phyloP scores from a whole-genome alignment of 1,140 invertebrate species.

The Campoletis sonorensis region DNA sequence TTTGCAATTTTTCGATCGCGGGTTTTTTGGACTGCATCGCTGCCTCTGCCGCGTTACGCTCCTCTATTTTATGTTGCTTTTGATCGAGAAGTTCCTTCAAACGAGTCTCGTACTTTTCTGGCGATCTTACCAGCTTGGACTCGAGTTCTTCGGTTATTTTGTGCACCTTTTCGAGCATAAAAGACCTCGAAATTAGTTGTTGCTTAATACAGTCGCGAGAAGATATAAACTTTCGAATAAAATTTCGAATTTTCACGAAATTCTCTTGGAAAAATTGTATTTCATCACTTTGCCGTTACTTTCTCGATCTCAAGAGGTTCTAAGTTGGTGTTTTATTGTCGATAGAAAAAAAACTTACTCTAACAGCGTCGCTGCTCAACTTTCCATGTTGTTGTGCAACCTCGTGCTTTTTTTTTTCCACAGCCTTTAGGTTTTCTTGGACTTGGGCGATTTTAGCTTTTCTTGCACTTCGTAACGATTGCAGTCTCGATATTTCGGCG shows the following conservation, averaged over 20 bases:
- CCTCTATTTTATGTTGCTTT: constrained; percentile 52
- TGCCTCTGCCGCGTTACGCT: constrained; percentile 53
- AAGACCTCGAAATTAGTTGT: too few relatives aligned
- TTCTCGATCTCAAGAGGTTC: neutral
- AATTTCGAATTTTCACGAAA: too few relatives aligned
- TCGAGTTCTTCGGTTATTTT: constrained; percentile 58
- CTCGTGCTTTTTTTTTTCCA: neutral
- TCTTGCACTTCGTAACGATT: constrained; percentile 22
- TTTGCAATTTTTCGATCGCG: constrained; percentile 58
- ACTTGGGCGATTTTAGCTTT: constrained; percentile 6
- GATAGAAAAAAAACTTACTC: neutral
- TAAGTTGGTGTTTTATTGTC: neutral
- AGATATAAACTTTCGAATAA: too few relatives aligned
- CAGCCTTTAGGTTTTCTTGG: neutral
- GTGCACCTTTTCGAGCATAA: constrained; percentile 48
- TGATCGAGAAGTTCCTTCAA: constrained; percentile 58
- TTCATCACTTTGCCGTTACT: too few relatives aligned
- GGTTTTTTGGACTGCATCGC: constrained; percentile 58
- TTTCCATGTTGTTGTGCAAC: constrained; percentile 19
- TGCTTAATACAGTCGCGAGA: too few relatives aligned
- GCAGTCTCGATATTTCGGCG: constrained; percentile 56
- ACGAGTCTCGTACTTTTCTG: constrained; percentile 55
- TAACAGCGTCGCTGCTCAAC: neutral
- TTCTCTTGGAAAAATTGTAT: too few relatives aligned
- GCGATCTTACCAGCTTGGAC: constrained; percentile 61